Percentiles rank a stretch among this genome's conserved stretches.
phyloP scores from a whole-genome alignment of 2,113 vertebrate genomes.

The Channa maculata region DNA sequence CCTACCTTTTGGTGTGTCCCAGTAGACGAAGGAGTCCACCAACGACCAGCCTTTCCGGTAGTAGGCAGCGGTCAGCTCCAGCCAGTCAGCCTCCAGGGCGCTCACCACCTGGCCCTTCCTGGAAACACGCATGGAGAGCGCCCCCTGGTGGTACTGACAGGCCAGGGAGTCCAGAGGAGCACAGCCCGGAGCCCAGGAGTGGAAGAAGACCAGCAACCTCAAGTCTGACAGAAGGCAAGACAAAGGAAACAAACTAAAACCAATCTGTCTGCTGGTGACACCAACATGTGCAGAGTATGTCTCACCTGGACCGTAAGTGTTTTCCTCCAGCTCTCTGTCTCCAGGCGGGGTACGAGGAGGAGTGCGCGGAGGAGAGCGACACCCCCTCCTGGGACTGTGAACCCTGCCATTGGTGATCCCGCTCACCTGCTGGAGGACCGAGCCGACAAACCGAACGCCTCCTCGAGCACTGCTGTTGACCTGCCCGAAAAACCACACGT shows the following conservation, averaged over 20 bases:
- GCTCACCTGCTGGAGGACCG: slow-evolving; percentile 87
- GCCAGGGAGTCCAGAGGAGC: slow-evolving; percentile 83
- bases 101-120: slow-evolving; percentile 92
- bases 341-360: slow-evolving; percentile 75
- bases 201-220: slow-evolving; percentile 91
- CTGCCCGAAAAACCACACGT: slow-evolving; percentile 67
- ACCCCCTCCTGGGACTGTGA: slow-evolving; percentile 78
- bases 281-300: not conserved
- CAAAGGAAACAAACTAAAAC: too few relatives aligned
- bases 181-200: slow-evolving; percentile 84
- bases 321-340: slow-evolving; percentile 76
- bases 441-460: slow-evolving; percentile 92
- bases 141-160: slow-evolving; percentile 92
- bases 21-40: slow-evolving; percentile 94
- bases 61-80: slow-evolving; percentile 93
- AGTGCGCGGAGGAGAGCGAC: slow-evolving; percentile 72
- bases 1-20: slow-evolving; percentile 92
- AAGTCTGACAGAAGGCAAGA: slow-evolving; percentile 71
- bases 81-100: slow-evolving; percentile 94
- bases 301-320: slow-evolving; percentile 79
- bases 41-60: slow-evolving; percentile 95
- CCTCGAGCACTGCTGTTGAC: slow-evolving; percentile 89
- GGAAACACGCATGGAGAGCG: slow-evolving; percentile 91
- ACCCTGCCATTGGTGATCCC: slow-evolving; percentile 69
- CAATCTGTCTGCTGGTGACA: too few relatives aligned